Conservation (phyloP, 2,797 vertebrate genomes). For the Catamblyrhynchus diadema region DNA sequence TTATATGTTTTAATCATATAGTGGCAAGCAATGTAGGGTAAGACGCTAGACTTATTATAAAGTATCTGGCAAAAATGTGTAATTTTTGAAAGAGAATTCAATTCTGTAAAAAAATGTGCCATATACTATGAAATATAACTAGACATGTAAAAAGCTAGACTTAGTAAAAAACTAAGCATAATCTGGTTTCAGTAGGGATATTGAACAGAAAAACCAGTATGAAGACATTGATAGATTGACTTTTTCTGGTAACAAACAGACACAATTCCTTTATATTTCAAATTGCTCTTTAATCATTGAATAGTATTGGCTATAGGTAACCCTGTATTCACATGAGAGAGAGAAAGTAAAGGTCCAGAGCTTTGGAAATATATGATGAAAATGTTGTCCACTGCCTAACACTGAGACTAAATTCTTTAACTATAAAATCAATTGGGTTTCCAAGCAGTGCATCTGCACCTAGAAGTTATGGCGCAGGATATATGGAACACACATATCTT, state of each 20-base stretch:
- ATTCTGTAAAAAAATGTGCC: not conserved
- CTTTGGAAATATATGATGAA: not conserved
- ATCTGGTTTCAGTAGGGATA: not conserved
- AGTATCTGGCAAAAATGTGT: not conserved
- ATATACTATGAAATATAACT: not conserved
- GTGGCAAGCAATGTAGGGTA: not conserved
- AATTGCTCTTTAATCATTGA: not conserved
- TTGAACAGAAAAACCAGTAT: not conserved
- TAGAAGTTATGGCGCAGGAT: not conserved
- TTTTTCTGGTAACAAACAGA: not conserved
- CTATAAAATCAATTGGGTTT: not conserved
- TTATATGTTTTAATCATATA: not conserved
- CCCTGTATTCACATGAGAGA: not conserved
- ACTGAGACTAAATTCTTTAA: not conserved
- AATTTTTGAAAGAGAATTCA: not conserved
- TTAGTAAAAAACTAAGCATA: not conserved
- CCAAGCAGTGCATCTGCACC: not conserved
- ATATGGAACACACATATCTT: rapidly evolving
- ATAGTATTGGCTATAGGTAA: not conserved
- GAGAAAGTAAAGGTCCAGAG: not conserved
- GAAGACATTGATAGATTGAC: not conserved
- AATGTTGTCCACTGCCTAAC: not conserved
- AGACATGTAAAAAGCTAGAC: not conserved
- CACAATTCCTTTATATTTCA: not conserved
- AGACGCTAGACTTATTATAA: not conserved